Evolutionary conservation across 2,797 vertebrate genomes (phyloP).

Genomic region (Pangasius krempfi): DNA sequence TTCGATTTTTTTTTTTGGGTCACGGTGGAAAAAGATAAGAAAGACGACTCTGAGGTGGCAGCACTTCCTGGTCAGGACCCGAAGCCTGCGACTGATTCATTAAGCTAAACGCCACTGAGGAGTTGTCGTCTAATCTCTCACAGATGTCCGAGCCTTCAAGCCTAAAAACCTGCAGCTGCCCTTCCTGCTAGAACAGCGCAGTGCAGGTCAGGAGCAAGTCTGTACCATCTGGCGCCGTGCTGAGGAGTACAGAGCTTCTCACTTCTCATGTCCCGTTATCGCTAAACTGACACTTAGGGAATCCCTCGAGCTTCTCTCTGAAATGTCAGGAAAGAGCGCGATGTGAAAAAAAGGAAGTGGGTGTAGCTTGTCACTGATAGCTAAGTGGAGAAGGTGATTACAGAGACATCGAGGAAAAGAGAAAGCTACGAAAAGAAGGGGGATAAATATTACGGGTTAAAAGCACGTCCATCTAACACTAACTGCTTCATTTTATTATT

Average conservation of each 20-base stretch:
- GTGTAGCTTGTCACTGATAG: not conserved
- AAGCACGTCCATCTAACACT: not conserved
- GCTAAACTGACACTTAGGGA: conserved; percentile 30
- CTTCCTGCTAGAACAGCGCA: conserved; percentile 71
- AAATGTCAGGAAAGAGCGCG: conserved; percentile 13
- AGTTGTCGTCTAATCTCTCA: conserved; percentile 69
- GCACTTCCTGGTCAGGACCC: conserved; percentile 25
- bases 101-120: conserved; percentile 48
- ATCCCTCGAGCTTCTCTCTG: conserved; percentile 23
- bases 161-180: conserved; percentile 72
- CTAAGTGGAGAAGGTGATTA: not conserved
- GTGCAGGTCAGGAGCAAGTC: conserved; percentile 60
- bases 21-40: not conserved
- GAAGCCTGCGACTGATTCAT: conserved; percentile 35
- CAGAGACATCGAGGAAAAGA: not conserved
- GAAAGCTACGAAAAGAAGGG: not conserved
- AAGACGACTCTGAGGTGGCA: not conserved
- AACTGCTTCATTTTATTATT: not conserved
- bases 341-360: not conserved
- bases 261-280: conserved; percentile 63
- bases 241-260: conserved; percentile 67
- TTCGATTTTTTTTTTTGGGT: not conserved
- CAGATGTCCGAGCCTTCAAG: conserved; percentile 68
- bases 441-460: not conserved
- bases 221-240: conserved; percentile 74